Conservation (phyloP, 2,113 vertebrate genomes). For the Takifugu flavidus region DNA sequence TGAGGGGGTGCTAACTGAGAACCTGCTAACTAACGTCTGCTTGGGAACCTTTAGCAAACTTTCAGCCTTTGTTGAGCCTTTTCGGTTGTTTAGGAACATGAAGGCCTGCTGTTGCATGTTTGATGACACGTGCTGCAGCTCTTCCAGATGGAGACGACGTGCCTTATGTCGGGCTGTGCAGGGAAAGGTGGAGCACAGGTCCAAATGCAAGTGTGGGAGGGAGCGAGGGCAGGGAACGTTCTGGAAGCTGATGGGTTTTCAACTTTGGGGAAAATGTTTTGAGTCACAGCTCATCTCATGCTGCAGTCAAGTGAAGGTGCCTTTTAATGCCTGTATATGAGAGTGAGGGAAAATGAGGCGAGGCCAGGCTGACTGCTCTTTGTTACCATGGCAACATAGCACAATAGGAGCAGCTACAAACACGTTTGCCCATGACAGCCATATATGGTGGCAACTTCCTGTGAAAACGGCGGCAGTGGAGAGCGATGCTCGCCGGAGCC, state of each 20-base stretch:
- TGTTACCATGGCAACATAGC: constrained; percentile 59
- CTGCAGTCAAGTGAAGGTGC: constrained; percentile 35
- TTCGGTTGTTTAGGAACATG: no score
- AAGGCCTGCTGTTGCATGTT: constrained; percentile 11
- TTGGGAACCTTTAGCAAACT: no score
- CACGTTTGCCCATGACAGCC: constrained; percentile 56
- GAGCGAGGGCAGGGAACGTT: constrained; percentile 27
- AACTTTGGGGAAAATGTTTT: constrained; percentile 61
- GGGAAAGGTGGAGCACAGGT: neutral
- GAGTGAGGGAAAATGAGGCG: constrained; percentile 15
- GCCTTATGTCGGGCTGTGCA: neutral
- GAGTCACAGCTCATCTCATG: constrained; percentile 55
- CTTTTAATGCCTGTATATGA: neutral
- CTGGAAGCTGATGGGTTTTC: constrained; percentile 27
- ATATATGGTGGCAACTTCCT: constrained; percentile 65
- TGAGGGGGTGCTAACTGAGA: no score
- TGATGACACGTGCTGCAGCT: neutral
- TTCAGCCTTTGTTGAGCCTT: no score
- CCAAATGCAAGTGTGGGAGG: neutral
- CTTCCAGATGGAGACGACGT: neutral
- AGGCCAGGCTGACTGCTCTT: constrained; percentile 34
- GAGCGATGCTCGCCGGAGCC: constrained; percentile 22
- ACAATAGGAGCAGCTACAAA: constrained; percentile 54
- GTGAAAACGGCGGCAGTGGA: constrained; percentile 38
- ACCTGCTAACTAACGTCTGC: no score